Percentiles rank a stretch among this genome's conserved stretches.
These are phyloP conservation scores for Anthonomus grandis DNA, from an alignment of 1,140 invertebrate species.

Conservation along the genomic window DNA sequence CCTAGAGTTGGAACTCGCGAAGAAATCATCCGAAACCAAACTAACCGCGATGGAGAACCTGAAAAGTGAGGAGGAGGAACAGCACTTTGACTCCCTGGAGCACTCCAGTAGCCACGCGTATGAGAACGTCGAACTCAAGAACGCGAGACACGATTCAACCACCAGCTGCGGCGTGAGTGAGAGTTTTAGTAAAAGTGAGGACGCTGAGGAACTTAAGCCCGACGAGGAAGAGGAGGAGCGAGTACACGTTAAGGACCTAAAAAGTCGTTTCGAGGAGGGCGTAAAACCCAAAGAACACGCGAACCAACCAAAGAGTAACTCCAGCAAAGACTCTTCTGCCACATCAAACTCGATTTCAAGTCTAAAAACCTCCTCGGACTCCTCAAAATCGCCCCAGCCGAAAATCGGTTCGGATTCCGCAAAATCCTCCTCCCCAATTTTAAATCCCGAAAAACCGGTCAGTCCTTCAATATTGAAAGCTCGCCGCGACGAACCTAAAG, in stretches of 20 bases:
- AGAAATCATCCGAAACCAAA: neutral
- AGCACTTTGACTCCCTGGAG: slow-evolving; percentile 41
- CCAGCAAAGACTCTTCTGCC: too few species aligned
- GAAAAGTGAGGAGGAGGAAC: slow-evolving; percentile 12
- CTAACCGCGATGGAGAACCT: neutral
- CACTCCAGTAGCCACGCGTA: slow-evolving; percentile 34
- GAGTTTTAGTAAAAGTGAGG: slow-evolving; percentile 18
- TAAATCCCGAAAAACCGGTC: neutral
- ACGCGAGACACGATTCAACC: slow-evolving; percentile 27
- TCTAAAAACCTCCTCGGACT: neutral
- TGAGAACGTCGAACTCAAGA: slow-evolving; percentile 38
- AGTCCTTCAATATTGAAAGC: neutral
- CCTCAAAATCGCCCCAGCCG: neutral
- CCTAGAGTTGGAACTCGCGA: slow-evolving; percentile 44
- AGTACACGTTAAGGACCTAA: slow-evolving; percentile 36
- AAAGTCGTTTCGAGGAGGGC: slow-evolving; percentile 36
- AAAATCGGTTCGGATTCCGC: neutral
- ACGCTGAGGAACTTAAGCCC: slow-evolving; percentile 1
- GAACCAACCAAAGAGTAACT: too few species aligned
- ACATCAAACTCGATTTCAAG: too few species aligned
- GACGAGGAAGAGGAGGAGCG: slow-evolving; percentile 15
- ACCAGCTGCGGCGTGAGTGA: too few species aligned
- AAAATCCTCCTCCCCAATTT: neutral
- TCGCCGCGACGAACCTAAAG: neutral
- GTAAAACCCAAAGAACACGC: too few species aligned